Base-by-base conservation (phyloP, 1,140 invertebrate genomes). In the Phymastichus coffea region DNA sequence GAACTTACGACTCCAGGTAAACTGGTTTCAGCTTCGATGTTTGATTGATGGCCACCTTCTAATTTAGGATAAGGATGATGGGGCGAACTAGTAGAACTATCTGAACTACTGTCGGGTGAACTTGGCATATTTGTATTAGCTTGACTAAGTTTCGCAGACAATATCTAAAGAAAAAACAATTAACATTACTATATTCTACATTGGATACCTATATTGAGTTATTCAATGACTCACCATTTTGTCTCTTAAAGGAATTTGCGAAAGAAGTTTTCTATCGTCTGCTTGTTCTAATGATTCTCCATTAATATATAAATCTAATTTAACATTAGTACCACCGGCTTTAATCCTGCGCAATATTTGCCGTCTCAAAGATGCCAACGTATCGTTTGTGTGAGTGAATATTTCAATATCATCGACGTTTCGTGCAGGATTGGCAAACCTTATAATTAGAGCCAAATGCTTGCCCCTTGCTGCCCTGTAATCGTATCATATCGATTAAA, bases 321-420 rank as follows among this genome's bases (percentile, higher is more conserved):
- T 95, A 12, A 90, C 86, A 70, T 88, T 89, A 8, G 86, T 77
- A 63, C 83, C 85, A 46, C 64, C 74, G 4, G 79, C 77, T 76
- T 92, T 92, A 63, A 93, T 85, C 63, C 86, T 78, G 57, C 87
- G 82, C 51, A 93, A 74, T 66, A 95, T 87, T 66, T 90, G 87
- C 58, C 91, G 80, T 57, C 92, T 82, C 52, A 96, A 80, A 40
- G 90, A 88, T 56, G 89, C 88, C 55, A 96, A 80, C 3, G 94
- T 97, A 72, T 98, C 95, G 75, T 98, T 97, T 44, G 88, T 91
- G 79, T 99, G 96, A 41, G 94, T 96, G 70, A 86, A 90, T 40
- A 98, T 80, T 75, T 98, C 95, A 66, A 97, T 84, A 73, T 98
- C 95, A 64, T 98, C 95, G 20, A 93, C 86, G 74, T 92, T 92